phyloP scores from a whole-genome alignment of 2,888 invertebrate species.

The Heliconius hortense region DNA sequence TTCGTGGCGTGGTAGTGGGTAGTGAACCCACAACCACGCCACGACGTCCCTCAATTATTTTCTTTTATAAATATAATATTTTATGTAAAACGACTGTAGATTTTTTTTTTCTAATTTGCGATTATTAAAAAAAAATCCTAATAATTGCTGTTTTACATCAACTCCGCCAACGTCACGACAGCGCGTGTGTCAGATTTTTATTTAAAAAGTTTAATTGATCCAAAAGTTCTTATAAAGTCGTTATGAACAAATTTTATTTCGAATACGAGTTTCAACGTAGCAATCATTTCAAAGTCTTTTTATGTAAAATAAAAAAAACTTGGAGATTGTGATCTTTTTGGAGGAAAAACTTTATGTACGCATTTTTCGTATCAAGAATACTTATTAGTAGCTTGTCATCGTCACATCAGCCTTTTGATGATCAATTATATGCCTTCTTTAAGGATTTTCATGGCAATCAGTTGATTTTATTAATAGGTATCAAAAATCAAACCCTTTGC shows the following conservation, averaged over 20 bases:
- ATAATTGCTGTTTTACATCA: background rate
- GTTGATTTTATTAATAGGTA: too few species aligned
- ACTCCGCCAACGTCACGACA: background rate
- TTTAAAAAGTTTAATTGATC: slow-evolving; percentile 20
- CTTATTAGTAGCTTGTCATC: too few species aligned
- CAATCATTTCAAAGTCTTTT: slow-evolving; percentile 4
- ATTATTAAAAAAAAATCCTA: background rate
- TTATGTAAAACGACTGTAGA: background rate
- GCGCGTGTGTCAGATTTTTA: slow-evolving; percentile 2
- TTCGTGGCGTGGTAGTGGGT: too few species aligned
- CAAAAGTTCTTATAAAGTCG: slow-evolving; percentile 11
- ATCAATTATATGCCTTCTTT: too few species aligned
- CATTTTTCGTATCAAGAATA: background rate
- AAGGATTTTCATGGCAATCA: too few species aligned
- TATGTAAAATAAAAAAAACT: slow-evolving; percentile 9
- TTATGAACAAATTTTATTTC: slow-evolving; percentile 19
- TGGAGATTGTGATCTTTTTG: slow-evolving; percentile 9
- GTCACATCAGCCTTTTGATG: too few species aligned
- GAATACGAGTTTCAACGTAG: slow-evolving; percentile 11
- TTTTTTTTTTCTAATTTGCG: background rate
- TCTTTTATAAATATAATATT: background rate
- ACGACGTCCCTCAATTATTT: background rate
- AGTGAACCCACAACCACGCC: too few species aligned
- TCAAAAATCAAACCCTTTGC: too few species aligned
- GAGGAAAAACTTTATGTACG: background rate